These are phyloP conservation scores for Fundulus diaphanus DNA, from an alignment of 2,797 vertebrate species.

Conservation along the genomic window DNA sequence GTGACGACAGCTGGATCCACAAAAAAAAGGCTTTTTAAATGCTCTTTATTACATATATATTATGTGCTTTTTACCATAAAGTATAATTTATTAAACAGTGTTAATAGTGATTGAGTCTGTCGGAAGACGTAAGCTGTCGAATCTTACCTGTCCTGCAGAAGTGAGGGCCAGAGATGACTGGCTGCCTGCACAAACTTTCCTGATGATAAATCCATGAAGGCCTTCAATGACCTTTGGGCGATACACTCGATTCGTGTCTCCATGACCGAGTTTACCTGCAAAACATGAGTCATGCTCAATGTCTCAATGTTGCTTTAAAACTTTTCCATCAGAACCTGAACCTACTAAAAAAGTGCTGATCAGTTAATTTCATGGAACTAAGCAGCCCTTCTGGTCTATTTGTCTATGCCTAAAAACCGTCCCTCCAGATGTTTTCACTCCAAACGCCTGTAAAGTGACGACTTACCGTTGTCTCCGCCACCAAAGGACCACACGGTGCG, in stretches of 20 bases:
- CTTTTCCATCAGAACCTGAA: not conserved
- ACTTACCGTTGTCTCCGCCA: conserved; percentile 85
- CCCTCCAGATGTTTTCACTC: conserved; percentile 11
- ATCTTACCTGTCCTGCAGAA: conserved; percentile 85
- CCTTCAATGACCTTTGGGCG: conserved; percentile 86
- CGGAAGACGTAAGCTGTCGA: not conserved
- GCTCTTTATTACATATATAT: not conserved
- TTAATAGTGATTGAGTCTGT: not conserved
- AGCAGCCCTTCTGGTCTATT: not conserved
- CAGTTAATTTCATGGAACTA: not conserved
- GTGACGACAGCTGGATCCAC: not conserved
- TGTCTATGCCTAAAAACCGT: not conserved
- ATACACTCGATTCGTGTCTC: conserved; percentile 86
- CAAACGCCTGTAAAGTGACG: not conserved
- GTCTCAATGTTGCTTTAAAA: not conserved
- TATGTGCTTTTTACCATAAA: not conserved
- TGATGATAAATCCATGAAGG: conserved; percentile 85
- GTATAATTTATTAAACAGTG: not conserved
- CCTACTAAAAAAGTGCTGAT: not conserved
- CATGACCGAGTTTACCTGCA: conserved; percentile 87
- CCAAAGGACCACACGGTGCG: conserved; percentile 87
- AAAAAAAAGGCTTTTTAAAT: not conserved
- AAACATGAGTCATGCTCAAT: conserved; percentile 22
- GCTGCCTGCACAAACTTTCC: conserved; percentile 87
- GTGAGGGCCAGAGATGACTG: conserved; percentile 87